Conservation (phyloP, 2,797 vertebrate species). For the Antrozous pallidus region DNA sequence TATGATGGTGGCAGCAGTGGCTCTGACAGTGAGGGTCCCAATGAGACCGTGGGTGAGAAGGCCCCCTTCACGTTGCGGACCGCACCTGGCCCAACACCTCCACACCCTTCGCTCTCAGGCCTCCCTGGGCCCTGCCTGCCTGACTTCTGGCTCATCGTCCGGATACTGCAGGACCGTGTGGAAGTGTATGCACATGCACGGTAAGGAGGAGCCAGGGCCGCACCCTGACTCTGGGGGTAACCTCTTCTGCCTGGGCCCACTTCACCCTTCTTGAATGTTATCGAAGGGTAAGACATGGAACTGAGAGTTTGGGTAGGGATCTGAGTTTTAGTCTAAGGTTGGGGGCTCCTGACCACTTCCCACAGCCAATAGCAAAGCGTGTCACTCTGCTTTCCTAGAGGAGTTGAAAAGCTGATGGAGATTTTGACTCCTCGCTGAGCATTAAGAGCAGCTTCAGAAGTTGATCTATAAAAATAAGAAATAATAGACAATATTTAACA, state of each 20-base stretch:
- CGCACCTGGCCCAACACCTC: background rate
- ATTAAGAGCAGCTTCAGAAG: background rate
- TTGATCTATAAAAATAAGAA: background rate
- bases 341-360: background rate
- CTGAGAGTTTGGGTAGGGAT: background rate
- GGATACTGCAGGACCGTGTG: slow-evolving; percentile 94
- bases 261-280: background rate
- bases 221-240: rapidly evolving
- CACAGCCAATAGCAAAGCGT: background rate
- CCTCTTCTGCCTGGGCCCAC: background rate
- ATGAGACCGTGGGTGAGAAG: slow-evolving; percentile 88
- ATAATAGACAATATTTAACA: background rate
- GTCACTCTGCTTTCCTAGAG: background rate
- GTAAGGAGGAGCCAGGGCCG: slow-evolving; percentile 76
- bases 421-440: background rate
- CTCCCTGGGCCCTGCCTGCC: slow-evolving; percentile 83
- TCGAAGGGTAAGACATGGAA: background rate
- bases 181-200: slow-evolving; percentile 96
- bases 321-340: background rate
- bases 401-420: background rate
- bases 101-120: slow-evolving; percentile 27
- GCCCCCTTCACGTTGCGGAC: slow-evolving; percentile 80
- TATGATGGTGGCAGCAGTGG: slow-evolving; percentile 97
- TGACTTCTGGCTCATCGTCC: slow-evolving; percentile 96
- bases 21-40: slow-evolving; percentile 93